Base-by-base conservation (phyloP, 2,888 invertebrate species). In the Lasioglossum villosulum region DNA sequence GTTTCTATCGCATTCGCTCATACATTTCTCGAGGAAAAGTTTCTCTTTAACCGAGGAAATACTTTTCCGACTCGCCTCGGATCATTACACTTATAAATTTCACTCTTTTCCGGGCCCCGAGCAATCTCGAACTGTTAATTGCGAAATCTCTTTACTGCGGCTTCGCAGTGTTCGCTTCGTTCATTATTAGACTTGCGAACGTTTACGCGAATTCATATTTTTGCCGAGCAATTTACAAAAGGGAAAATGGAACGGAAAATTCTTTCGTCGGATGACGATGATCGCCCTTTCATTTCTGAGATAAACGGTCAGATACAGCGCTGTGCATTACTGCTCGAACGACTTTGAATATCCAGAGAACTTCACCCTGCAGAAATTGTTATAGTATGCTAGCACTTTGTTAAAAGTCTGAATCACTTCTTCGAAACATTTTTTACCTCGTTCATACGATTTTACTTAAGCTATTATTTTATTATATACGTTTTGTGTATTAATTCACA, bases 71-170 rank as follows among this genome's bases (percentile, higher is more conserved):
- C 82, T 87, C 82, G 75, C 80, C 78, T 81, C 86, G 82, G 84
- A 88, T 88, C 91, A 90, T 90, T 89, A 86, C 85, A 88, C 84
- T 83, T 87, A 90, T 83, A 89, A 89, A 88, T 90, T 91, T 88
- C 87, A 83, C 78, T 83, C 86, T 78, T 84, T 78, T 70, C 71
- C 83, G 75, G 83, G 10, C 81, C 84, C 78, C 75, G 39, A 66
- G 59, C 82, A 63, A 81, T 74, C 77, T 73, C 83, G 82, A 88
- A 88, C 86, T 85, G 82, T 84, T 90, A 90, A 89, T 88, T 84
- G 75, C 23, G 80, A 80, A 86, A 70, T 39, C 39, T 8, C 39
- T 34, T 56, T 74, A n/a, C 42, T 5, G n/a, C 30, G 19, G 27
- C 45, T 10, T 37, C 30, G 16, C 14, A 14, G 45, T 39, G 30